Evolutionary conservation across 2,888 invertebrate genomes (phyloP).

Genomic region (Caenorhabditis becei): DNA sequence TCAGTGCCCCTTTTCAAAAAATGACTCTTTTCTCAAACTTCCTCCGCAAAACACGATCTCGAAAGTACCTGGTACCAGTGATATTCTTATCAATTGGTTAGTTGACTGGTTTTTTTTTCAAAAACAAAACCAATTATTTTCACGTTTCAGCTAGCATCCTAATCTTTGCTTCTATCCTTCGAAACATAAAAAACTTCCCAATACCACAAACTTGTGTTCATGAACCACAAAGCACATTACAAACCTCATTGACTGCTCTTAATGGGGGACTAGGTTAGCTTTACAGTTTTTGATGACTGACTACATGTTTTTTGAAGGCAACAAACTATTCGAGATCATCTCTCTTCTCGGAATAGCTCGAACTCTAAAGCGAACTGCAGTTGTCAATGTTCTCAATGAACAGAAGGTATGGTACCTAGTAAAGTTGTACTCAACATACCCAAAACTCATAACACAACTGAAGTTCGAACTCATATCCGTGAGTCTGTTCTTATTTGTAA

Average conservation of each 20-base stretch:
- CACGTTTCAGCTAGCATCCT: background rate
- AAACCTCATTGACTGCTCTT: background rate
- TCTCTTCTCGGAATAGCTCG: constrained; percentile 7
- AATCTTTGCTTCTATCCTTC: background rate
- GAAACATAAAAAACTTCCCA: background rate
- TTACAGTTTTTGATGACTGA: background rate
- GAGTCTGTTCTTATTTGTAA: background rate
- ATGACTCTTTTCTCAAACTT: background rate
- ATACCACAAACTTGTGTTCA: background rate
- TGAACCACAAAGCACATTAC: too few relatives aligned
- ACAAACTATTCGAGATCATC: background rate
- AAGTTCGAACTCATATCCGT: background rate
- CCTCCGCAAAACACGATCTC: background rate
- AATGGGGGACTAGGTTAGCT: background rate
- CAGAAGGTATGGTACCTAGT: background rate
- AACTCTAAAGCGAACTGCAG: background rate
- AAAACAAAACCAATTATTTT: background rate
- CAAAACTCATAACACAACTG: background rate
- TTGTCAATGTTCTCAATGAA: background rate
- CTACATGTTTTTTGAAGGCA: too few relatives aligned
- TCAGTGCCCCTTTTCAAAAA: too few relatives aligned
- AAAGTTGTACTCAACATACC: background rate
- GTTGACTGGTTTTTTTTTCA: background rate
- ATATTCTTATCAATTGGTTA: background rate
- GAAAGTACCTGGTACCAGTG: background rate